A percentile compares a stretch with the other conserved stretches of the same genome.
Evolutionary conservation across 1,140 invertebrate genomes (phyloP).

Genomic region (Drosophila rufa): DNA sequence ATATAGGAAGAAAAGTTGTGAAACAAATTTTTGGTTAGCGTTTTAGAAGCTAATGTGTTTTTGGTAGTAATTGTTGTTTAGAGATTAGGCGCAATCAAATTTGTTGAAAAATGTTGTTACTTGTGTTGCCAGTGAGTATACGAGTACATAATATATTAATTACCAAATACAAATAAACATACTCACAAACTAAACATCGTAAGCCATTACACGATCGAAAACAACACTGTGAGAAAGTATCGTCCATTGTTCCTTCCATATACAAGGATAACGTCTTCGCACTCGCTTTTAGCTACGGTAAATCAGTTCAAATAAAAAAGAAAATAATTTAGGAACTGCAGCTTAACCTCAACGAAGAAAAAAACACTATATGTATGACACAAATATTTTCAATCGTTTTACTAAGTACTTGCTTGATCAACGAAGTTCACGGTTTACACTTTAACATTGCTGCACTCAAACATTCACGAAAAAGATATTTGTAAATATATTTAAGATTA

Average conservation of each 20-base stretch:
- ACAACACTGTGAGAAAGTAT: conserved; percentile 66
- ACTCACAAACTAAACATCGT: conserved; percentile 30
- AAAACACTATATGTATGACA: conserved; percentile 12
- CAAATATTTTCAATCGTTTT: conserved; percentile 32
- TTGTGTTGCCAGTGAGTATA: conserved; percentile 68
- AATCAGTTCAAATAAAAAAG: conserved; percentile 26
- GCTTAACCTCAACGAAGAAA: conserved; percentile 36
- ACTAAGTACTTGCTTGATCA: conserved; percentile 38
- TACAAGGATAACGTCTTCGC: conserved; percentile 54
- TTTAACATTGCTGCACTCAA: conserved; percentile 18
- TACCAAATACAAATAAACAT: conserved; percentile 18
- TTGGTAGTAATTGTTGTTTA: conserved; percentile 67
- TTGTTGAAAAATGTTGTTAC: conserved; percentile 62
- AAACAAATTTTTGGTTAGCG: conserved; percentile 69
- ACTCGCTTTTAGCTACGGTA: conserved; percentile 66
- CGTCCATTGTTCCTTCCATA: conserved; percentile 83
- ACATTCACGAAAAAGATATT: conserved; percentile 57
- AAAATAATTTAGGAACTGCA: conserved; percentile 28
- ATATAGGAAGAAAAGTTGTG: conserved; percentile 22
- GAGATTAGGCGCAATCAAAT: conserved; percentile 45
- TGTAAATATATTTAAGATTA: conserved; percentile 71
- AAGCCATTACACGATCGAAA: conserved; percentile 50
- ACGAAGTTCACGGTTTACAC: conserved; percentile 24
- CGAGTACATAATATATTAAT: conserved; percentile 33
- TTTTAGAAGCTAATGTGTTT: conserved; percentile 68